Conservation (phyloP, 2,888 invertebrate species). For the Noctua janthe region DNA sequence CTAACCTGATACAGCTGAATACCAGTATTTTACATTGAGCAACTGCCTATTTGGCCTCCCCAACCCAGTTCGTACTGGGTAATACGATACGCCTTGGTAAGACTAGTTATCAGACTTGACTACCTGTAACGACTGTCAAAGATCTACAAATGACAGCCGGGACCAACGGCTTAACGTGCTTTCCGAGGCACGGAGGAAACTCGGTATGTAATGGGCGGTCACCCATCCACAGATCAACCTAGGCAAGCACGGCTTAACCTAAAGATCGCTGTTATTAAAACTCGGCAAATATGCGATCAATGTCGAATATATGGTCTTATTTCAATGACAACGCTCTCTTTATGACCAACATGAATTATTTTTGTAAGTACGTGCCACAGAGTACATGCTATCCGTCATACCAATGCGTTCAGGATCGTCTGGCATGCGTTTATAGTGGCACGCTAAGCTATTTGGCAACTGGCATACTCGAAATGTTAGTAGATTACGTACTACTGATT, state of each 20-base stretch:
- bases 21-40: no score
- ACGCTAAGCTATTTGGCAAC: constrained; percentile 18
- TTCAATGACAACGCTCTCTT: background rate
- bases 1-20: background rate
- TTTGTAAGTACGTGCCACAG: background rate
- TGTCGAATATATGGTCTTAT: background rate
- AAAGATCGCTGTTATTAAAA: no score
- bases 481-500: background rate
- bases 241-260: no score
- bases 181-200: background rate
- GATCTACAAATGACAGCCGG: background rate
- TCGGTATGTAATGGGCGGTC: no score
- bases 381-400: constrained; percentile 7
- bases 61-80: background rate
- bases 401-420: background rate
- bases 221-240: no score
- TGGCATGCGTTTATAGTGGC: constrained; percentile 10
- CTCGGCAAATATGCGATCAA: background rate
- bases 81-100: background rate
- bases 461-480: background rate
- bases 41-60: background rate
- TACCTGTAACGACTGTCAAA: background rate
- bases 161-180: background rate
- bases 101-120: background rate
- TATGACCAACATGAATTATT: background rate